Conservation (phyloP, 1,140 invertebrate genomes). For the Semibalanus balanoides region DNA sequence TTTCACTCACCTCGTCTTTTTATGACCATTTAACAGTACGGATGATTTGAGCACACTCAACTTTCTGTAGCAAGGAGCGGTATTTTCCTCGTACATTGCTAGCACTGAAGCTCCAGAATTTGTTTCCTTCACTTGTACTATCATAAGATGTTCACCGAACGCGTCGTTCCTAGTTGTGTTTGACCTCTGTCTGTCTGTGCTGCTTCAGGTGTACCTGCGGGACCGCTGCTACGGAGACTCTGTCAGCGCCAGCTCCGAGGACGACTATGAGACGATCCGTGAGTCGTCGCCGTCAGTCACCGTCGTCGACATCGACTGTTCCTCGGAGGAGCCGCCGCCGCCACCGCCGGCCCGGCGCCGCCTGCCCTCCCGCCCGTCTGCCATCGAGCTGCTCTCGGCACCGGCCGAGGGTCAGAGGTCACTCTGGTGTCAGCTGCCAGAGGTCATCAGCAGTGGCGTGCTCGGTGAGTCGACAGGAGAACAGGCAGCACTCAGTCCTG, state of each 20-base stretch:
- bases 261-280: neutral
- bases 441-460: conserved; percentile 59
- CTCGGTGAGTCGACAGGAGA: conserved; percentile 50
- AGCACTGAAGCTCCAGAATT: too few species aligned
- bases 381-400: conserved; percentile 44
- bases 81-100: too few species aligned
- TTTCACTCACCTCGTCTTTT: too few species aligned
- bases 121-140: too few species aligned
- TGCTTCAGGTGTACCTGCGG: neutral
- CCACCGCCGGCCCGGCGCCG: conserved; percentile 5
- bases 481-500: too few species aligned
- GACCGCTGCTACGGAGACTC: neutral
- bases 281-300: neutral
- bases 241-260: neutral
- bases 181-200: neutral
- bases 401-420: conserved; percentile 52
- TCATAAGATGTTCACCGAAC: too few species aligned
- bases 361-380: conserved; percentile 34
- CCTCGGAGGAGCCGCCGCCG: conserved; percentile 3
- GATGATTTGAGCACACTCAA: too few species aligned
- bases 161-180: too few species aligned
- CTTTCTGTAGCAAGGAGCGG: too few species aligned
- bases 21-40: too few species aligned
- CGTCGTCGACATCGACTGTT: conserved; percentile 5
- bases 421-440: conserved; percentile 86